These are phyloP conservation scores for Onychostoma macrolepis DNA, from an alignment of 2,113 vertebrate species.

Conservation along the genomic window DNA sequence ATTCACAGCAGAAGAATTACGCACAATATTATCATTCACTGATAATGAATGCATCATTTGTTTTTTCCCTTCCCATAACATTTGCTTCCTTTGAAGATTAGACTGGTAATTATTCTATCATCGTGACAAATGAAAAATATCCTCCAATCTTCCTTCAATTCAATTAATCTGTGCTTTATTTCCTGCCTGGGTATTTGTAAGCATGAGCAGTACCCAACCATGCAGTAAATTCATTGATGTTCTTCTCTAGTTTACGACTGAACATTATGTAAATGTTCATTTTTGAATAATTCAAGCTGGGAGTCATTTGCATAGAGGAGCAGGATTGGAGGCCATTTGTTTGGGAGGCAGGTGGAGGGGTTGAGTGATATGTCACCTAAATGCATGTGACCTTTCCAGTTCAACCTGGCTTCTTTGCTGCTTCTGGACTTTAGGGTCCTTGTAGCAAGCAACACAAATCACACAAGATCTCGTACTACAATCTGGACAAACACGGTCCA, in stretches of 20 bases:
- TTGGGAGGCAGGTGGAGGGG: slow-evolving; percentile 35
- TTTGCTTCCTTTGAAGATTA: slow-evolving; percentile 56
- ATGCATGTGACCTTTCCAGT: slow-evolving; percentile 45
- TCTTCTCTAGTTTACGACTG: slow-evolving; percentile 57
- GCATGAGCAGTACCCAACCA: slow-evolving; percentile 54
- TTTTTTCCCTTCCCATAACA: slow-evolving; percentile 52
- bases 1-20: neutral
- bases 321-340: slow-evolving; percentile 41
- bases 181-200: slow-evolving; percentile 56
- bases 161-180: slow-evolving; percentile 55
- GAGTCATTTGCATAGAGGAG: slow-evolving; percentile 50
- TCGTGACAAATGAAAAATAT: slow-evolving; percentile 54
- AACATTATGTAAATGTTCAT: slow-evolving; percentile 59
- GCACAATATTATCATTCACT: slow-evolving; percentile 35
- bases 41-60: slow-evolving; percentile 45
- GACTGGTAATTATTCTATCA: slow-evolving; percentile 59
- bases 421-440: neutral
- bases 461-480: neutral
- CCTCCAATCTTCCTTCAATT: slow-evolving; percentile 51
- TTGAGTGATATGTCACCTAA: slow-evolving; percentile 52
- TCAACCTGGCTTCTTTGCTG: slow-evolving; percentile 5
- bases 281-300: slow-evolving; percentile 55
- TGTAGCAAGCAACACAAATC: slow-evolving; percentile 21
- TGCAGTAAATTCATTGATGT: slow-evolving; percentile 60
- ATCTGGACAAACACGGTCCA: neutral